Conservation (phyloP, 2,113 vertebrate species). For the Poeciliopsis prolifica region DNA sequence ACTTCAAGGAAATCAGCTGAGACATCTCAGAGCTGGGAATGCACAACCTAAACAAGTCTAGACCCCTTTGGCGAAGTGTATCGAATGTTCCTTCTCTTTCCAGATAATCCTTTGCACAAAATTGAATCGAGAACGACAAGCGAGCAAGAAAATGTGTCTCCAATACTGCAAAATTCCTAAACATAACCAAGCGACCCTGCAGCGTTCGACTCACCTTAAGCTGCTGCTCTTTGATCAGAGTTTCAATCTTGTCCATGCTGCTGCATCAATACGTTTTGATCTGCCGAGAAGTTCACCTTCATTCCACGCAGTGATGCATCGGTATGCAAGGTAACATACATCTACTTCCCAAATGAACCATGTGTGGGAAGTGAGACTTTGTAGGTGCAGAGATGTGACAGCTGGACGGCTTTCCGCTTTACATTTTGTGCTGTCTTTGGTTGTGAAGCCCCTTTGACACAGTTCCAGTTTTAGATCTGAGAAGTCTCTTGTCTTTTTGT, state of each 20-base stretch:
- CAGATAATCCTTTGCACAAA: constrained; percentile 24
- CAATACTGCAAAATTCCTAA: no score
- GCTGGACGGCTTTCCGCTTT: not conserved
- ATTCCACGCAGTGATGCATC: not conserved
- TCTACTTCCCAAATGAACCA: constrained; percentile 33
- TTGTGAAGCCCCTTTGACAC: not conserved
- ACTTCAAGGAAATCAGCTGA: constrained; percentile 9
- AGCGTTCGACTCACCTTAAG: constrained; percentile 72
- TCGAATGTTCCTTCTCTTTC: constrained; percentile 6
- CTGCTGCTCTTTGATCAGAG: constrained; percentile 71
- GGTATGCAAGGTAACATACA: not conserved
- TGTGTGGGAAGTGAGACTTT: constrained; percentile 65
- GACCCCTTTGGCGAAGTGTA: constrained; percentile 23
- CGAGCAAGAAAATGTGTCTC: not conserved
- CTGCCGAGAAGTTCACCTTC: not conserved
- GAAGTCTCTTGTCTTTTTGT: not conserved
- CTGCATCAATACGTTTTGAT: not conserved
- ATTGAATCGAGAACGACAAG: constrained; percentile 1
- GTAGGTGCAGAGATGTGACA: constrained; percentile 13
- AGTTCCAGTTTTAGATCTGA: not conserved
- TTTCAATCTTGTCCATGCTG: constrained; percentile 75
- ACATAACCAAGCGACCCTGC: no score
- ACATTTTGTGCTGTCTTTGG: not conserved
- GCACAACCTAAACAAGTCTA: constrained; percentile 15
- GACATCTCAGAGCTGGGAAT: not conserved